Conservation (phyloP, 2,113 vertebrate species). For the Laticauda laticaudata region DNA sequence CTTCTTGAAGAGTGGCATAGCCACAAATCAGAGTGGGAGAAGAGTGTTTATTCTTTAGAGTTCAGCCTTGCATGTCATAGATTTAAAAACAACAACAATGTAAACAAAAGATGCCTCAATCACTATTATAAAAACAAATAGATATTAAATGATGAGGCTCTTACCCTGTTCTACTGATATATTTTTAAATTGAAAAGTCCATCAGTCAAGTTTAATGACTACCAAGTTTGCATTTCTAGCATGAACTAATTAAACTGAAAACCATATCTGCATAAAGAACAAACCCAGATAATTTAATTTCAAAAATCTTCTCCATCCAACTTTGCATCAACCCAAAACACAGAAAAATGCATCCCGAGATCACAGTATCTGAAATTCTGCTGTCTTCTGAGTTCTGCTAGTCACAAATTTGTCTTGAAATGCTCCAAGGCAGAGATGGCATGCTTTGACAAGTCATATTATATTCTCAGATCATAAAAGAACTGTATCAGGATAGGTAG, state of each 20-base stretch:
- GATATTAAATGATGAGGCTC: neutral
- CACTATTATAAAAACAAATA: neutral
- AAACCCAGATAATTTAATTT: neutral
- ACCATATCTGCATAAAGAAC: neutral
- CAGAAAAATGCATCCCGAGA: slow-evolving; percentile 29
- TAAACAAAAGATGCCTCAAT: neutral
- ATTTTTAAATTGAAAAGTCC: neutral
- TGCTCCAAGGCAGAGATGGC: slow-evolving; percentile 21
- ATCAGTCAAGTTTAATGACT: neutral
- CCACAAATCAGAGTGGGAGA: neutral
- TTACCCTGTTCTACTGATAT: neutral
- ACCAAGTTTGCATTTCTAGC: neutral
- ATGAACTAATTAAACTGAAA: neutral
- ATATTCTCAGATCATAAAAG: slow-evolving; percentile 28
- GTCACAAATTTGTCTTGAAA: slow-evolving; percentile 41
- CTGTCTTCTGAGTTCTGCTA: slow-evolving; percentile 38
- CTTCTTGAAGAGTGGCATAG: neutral
- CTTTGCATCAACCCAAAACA: neutral
- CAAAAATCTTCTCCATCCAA: neutral
- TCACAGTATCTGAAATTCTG: slow-evolving; percentile 10
- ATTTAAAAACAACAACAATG: neutral
- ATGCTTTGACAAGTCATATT: slow-evolving; percentile 26
- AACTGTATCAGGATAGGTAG: neutral
- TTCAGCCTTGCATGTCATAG: neutral
- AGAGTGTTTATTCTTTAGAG: neutral